Conservation (phyloP, 2,113 vertebrate genomes). For the Scomber scombrus region DNA sequence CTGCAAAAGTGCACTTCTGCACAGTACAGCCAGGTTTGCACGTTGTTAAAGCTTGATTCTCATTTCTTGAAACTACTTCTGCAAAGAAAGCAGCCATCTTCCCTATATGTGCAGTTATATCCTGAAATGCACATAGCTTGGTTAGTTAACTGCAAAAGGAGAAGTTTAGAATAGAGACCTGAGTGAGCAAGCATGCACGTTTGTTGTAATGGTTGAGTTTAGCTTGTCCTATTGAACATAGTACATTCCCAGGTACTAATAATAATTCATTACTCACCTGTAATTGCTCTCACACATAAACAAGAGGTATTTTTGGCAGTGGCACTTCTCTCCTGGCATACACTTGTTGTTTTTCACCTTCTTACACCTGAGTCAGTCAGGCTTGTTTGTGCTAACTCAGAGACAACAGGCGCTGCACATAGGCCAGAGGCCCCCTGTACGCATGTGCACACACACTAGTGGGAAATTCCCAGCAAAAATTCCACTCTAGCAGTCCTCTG, state of each 20-base stretch:
- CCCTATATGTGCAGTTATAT: not conserved
- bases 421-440: not conserved
- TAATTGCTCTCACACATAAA: not conserved
- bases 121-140: not conserved
- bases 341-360: slow-evolving; percentile 1
- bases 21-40: not conserved
- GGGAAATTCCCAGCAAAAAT: slow-evolving; percentile 84
- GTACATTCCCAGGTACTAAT: not conserved
- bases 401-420: slow-evolving; percentile 34
- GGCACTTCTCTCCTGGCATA: not conserved
- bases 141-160: not conserved
- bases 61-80: slow-evolving; percentile 19
- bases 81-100: not conserved
- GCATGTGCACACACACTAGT: slow-evolving; percentile 53
- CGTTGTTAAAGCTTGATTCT: not conserved
- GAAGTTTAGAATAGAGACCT: not conserved
- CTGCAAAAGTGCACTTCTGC: slow-evolving; percentile 3
- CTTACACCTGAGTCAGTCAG: slow-evolving; percentile 50
- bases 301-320: not conserved
- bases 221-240: not conserved
- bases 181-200: not conserved
- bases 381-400: slow-evolving; percentile 40
- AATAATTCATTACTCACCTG: not conserved
- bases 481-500: slow-evolving; percentile 73
- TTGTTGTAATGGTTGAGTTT: not conserved